Base-by-base conservation (phyloP, 2,797 vertebrate genomes). In the Sebastes paucispinis region DNA sequence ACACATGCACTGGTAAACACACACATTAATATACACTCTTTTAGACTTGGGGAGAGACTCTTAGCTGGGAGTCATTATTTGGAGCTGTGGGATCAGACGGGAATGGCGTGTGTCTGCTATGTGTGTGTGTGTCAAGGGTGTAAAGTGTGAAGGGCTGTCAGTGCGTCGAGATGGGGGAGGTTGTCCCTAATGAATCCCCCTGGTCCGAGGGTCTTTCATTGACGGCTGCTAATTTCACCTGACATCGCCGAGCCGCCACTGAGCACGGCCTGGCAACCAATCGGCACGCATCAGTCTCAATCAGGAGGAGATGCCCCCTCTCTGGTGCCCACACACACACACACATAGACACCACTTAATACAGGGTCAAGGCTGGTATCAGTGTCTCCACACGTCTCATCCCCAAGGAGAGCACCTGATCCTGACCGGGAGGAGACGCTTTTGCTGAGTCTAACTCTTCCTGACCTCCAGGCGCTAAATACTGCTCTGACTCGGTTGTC, bases 251-350 rank as follows among this genome's bases (percentile, higher is more conserved):
- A 62, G 79, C 82, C 60, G 81, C 90, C 73, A 72, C 88, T 77
- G 85, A 87, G 73, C 82, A 71, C 67, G 67, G 77, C 90, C 89
- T 85, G 75, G 81, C 79, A 76, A 85, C 91, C 91, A 83, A 94
- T 94, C 93, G 88, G 75, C 90, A 89, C 47, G 39, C 87, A 92
- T 94, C 92, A 94, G 89, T 80, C 86, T 94, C 93, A 95, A 88
- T 93, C 92, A 93, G 84, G 69, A 82, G 77, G 83, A 90, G 81
- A 88, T 88, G 87, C 81, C 81, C 83, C 85, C 79, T 82, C 72
- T 82, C 74, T 60, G 58, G 67, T 64, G 57, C 69, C 16, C 72
- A 69, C 67, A 34, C 69, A 85, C 60, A 60, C 54, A 77, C 27
- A 69, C 25, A 69, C 62, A 39, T 69, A 87, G 27, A 81, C 36